Evolutionary conservation across 2,888 invertebrate species (phyloP).

Genomic region (Mantis religiosa): DNA sequence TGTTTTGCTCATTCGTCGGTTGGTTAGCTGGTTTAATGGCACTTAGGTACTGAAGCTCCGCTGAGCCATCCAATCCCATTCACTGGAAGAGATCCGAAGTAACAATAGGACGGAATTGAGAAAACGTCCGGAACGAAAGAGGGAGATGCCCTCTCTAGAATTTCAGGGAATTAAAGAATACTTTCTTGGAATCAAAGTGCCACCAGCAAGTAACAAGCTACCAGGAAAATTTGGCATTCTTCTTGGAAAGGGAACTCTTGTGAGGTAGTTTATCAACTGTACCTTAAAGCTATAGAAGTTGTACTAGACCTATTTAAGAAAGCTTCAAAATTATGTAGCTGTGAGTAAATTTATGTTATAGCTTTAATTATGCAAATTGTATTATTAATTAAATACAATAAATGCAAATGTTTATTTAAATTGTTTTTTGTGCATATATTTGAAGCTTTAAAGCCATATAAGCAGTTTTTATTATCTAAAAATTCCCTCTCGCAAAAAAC

Average conservation of each 20-base stretch:
- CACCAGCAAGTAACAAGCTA: neutral
- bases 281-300: too few species aligned
- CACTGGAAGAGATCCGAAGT: neutral
- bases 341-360: too few species aligned
- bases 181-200: neutral
- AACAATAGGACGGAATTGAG: neutral
- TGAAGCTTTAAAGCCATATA: too few species aligned
- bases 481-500: too few species aligned
- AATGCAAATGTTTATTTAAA: too few species aligned
- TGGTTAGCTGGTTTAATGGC: neutral
- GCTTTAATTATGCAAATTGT: too few species aligned
- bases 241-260: neutral
- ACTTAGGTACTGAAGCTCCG: neutral
- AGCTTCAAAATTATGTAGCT: too few species aligned
- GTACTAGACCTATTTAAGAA: too few species aligned
- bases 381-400: too few species aligned
- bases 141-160: neutral
- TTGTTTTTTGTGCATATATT: too few species aligned
- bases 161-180: neutral
- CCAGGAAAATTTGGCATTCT: neutral
- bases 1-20: neutral
- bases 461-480: too few species aligned
- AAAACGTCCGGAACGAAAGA: neutral
- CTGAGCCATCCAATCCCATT: neutral
- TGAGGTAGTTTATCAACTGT: too few species aligned